Evolutionary conservation across 2,113 vertebrate species (phyloP).

Genomic region (Ciconia boyciana): DNA sequence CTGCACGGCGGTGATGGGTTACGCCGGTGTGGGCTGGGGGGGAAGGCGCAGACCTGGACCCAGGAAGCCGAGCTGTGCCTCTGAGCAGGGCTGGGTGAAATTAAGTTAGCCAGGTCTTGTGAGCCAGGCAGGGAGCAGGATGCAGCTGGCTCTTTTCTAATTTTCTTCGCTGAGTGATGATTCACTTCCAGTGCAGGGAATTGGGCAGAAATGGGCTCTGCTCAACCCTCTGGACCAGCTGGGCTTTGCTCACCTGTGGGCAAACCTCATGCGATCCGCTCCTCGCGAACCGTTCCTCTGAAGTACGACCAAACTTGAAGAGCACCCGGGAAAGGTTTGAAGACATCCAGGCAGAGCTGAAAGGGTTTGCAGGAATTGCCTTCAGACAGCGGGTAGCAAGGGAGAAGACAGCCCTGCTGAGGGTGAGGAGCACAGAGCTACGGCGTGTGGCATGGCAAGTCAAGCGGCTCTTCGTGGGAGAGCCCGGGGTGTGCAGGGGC

Average conservation of each 20-base stretch:
- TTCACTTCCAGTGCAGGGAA: neutral
- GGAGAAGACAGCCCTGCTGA: neutral
- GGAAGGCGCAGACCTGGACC: neutral
- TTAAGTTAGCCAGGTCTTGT: neutral
- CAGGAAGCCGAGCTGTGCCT: fast-evolving
- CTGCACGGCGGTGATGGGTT: neutral
- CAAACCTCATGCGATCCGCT: neutral
- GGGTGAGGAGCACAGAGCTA: no score
- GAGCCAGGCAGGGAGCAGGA: neutral
- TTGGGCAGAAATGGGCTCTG: neutral
- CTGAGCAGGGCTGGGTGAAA: neutral
- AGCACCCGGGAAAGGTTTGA: neutral
- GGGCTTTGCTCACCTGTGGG: neutral
- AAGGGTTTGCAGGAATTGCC: neutral
- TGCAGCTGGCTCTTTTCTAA: neutral
- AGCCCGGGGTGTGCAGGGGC: neutral
- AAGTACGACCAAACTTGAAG: neutral
- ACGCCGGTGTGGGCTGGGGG: fast-evolving
- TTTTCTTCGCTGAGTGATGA: neutral
- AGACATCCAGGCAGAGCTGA: neutral
- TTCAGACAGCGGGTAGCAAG: fast-evolving
- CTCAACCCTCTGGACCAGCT: neutral
- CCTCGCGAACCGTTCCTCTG: neutral
- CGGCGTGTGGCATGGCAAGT: neutral
- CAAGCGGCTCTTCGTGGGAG: neutral